These are phyloP conservation scores for Dendrolimus pini DNA, from an alignment of 2,888 invertebrate genomes.

Conservation along the genomic window DNA sequence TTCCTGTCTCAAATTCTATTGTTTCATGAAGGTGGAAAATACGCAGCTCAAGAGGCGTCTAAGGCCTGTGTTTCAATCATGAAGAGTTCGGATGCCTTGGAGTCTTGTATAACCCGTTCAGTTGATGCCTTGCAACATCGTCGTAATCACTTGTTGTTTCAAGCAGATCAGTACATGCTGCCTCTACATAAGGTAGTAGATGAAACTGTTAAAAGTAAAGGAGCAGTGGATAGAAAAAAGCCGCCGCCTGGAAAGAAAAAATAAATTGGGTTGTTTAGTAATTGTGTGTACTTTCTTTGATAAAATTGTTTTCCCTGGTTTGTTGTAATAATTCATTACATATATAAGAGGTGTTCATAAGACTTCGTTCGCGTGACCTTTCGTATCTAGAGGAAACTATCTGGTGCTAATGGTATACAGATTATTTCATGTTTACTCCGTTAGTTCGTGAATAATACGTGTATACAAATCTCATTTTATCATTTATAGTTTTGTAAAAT, in stretches of 20 bases:
- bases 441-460: too few relatives aligned
- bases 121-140: slow-evolving; percentile 37
- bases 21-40: slow-evolving; percentile 47
- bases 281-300: not conserved
- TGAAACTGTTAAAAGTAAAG: slow-evolving; percentile 25
- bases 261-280: slow-evolving; percentile 2
- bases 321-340: not conserved
- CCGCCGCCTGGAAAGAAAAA: slow-evolving; percentile 22
- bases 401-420: too few relatives aligned
- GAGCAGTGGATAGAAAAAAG: slow-evolving; percentile 24
- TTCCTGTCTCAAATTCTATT: slow-evolving; percentile 42
- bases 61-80: slow-evolving; percentile 30
- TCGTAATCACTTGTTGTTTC: slow-evolving; percentile 29
- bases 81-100: slow-evolving; percentile 43
- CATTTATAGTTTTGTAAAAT: too few relatives aligned
- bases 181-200: slow-evolving; percentile 35
- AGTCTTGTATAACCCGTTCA: slow-evolving; percentile 28
- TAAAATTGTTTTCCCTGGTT: not conserved
- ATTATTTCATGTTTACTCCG: too few relatives aligned
- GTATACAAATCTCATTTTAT: too few relatives aligned
- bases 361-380: too few relatives aligned
- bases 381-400: too few relatives aligned
- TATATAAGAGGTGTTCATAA: too few relatives aligned
- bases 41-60: slow-evolving; percentile 40
- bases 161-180: slow-evolving; percentile 34